phyloP scores from a whole-genome alignment of 1,140 invertebrate genomes.

The Maconellicoccus hirsutus region DNA sequence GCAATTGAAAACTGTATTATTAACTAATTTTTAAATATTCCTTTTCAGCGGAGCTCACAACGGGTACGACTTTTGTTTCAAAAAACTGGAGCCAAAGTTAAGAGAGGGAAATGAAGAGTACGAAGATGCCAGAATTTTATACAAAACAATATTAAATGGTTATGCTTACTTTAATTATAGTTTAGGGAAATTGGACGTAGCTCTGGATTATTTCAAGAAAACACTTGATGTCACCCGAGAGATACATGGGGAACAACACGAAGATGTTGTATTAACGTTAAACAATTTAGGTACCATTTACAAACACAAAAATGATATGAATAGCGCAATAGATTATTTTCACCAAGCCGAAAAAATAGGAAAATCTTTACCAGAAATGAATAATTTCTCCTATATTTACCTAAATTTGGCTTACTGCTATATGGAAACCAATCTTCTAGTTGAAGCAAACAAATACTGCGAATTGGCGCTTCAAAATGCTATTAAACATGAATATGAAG shows the following conservation, averaged over 20 bases:
- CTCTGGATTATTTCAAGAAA: conserved; percentile 51
- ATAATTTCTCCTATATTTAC: conserved; percentile 58
- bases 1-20: not conserved
- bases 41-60: conserved; percentile 45
- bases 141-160: conserved; percentile 65
- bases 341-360: conserved; percentile 57
- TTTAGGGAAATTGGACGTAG: conserved; percentile 47
- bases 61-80: conserved; percentile 65
- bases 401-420: conserved; percentile 73
- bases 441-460: conserved; percentile 59
- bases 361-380: conserved; percentile 44
- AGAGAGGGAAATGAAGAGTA: conserved; percentile 36
- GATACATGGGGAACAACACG: conserved; percentile 50
- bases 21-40: not conserved
- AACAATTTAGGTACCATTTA: conserved; percentile 75
- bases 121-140: conserved; percentile 46
- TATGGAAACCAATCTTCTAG: conserved; percentile 52
- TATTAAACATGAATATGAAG: conserved; percentile 47
- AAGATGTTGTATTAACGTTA: conserved; percentile 62
- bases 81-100: conserved; percentile 46
- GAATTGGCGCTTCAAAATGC: conserved; percentile 55
- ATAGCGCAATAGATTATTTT: conserved; percentile 57
- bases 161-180: conserved; percentile 65
- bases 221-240: conserved; percentile 50
- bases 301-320: conserved; percentile 49